Evolutionary conservation across 2,113 vertebrate genomes (phyloP).

Genomic region (Anoura caudifer): DNA sequence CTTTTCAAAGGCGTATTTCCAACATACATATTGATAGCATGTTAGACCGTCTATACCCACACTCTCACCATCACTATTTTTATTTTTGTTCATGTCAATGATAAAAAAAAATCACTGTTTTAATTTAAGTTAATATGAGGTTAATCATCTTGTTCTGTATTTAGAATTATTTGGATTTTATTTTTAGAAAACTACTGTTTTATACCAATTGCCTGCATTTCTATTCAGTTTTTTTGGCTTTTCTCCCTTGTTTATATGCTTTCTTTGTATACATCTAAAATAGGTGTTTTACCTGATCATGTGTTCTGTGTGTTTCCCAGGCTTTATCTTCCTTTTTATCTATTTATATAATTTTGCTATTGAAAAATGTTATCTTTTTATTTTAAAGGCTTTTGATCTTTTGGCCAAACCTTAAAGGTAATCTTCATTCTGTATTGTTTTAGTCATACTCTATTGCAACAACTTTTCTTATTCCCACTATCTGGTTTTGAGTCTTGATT

Average conservation of each 20-base stretch:
- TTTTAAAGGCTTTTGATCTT: not conserved
- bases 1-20: not conserved
- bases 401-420: not conserved
- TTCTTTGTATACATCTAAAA: not conserved
- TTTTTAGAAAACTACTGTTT: not conserved
- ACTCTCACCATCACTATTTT: not conserved
- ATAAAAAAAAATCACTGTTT: not conserved
- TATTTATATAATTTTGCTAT: not conserved
- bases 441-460: not conserved
- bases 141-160: not conserved
- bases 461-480: not conserved
- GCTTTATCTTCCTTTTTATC: not conserved
- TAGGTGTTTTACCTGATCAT: not conserved
- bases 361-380: not conserved
- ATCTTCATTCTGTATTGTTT: not conserved
- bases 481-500: not conserved
- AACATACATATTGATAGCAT: not conserved
- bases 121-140: conserved; percentile 4
- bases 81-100: not conserved
- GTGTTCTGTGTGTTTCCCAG: not conserved
- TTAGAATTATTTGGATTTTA: not conserved
- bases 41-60: not conserved
- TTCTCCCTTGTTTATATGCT: not conserved
- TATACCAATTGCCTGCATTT: not conserved
- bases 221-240: not conserved